phyloP scores from a whole-genome alignment of 2,113 vertebrate species.

The Aegypius monachus region DNA sequence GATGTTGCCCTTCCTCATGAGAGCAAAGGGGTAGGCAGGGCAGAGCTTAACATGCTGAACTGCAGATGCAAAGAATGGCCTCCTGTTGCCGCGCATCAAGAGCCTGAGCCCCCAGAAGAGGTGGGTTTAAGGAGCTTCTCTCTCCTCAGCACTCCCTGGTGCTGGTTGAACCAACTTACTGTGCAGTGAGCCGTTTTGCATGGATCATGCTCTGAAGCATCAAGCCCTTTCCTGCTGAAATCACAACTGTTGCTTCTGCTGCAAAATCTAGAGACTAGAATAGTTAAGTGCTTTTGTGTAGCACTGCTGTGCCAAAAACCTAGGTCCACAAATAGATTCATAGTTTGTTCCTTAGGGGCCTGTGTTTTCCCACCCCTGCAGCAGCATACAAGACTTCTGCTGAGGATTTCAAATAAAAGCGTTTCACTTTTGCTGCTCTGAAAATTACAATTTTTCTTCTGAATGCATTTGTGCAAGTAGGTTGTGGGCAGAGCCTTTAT shows the following conservation, averaged over 20 bases:
- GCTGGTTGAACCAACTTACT: not conserved
- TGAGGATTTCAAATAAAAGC: not conserved
- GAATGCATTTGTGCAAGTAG: not conserved
- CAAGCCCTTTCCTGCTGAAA: not conserved
- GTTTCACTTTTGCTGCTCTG: not conserved
- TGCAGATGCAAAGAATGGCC: not conserved
- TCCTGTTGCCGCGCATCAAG: not conserved
- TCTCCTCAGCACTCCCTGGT: rapidly evolving
- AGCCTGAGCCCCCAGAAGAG: not conserved
- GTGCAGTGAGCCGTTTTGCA: rapidly evolving
- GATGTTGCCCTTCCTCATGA: not conserved
- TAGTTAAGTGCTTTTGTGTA: not conserved
- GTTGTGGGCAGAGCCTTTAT: not conserved
- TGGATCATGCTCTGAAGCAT: not conserved
- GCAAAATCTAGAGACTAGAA: not conserved
- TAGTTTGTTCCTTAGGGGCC: not conserved
- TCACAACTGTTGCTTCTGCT: not conserved
- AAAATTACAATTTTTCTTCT: not conserved
- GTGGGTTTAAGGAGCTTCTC: not conserved
- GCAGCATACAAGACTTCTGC: not conserved
- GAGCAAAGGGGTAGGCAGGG: not conserved
- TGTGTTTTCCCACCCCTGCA: not conserved
- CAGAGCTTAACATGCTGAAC: not conserved
- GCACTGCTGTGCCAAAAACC: not conserved
- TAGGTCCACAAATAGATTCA: not conserved